Evolutionary conservation across 2,113 vertebrate species (phyloP).

Genomic region (Columbina picui): DNA sequence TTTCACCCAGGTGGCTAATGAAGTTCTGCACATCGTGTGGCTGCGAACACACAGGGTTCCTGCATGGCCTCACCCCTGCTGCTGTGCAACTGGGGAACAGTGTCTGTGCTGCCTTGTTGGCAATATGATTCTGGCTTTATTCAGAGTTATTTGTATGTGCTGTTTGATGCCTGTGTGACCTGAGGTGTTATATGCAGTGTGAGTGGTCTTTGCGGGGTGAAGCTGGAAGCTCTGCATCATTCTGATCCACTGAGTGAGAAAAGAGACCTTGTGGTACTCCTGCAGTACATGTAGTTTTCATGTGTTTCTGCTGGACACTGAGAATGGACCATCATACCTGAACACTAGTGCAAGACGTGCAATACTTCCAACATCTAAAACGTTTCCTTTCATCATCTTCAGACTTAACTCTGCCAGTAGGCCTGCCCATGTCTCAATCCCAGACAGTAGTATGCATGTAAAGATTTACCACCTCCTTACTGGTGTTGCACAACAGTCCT

Average conservation of each 20-base stretch:
- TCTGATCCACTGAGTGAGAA: background rate
- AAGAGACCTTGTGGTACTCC: background rate
- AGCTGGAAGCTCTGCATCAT: fast-evolving
- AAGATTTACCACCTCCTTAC: background rate
- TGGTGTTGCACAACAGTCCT: background rate
- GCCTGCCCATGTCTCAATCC: fast-evolving
- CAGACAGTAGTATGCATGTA: fast-evolving
- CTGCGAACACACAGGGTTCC: fast-evolving
- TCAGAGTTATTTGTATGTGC: background rate
- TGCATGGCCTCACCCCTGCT: fast-evolving
- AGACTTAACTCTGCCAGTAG: background rate
- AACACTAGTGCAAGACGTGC: background rate
- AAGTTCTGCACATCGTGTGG: background rate
- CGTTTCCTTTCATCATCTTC: background rate
- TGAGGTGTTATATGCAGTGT: too few species aligned
- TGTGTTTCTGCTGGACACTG: background rate
- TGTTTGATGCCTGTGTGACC: fast-evolving
- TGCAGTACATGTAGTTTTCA: background rate
- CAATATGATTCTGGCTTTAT: background rate
- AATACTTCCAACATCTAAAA: background rate
- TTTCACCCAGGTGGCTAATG: fast-evolving
- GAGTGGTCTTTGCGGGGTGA: background rate
- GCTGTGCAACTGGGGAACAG: fast-evolving
- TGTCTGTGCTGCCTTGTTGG: background rate
- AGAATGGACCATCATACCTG: too few species aligned